Base-by-base conservation (phyloP, 2,888 invertebrate species). In the Cosmopolites sordidus region DNA sequence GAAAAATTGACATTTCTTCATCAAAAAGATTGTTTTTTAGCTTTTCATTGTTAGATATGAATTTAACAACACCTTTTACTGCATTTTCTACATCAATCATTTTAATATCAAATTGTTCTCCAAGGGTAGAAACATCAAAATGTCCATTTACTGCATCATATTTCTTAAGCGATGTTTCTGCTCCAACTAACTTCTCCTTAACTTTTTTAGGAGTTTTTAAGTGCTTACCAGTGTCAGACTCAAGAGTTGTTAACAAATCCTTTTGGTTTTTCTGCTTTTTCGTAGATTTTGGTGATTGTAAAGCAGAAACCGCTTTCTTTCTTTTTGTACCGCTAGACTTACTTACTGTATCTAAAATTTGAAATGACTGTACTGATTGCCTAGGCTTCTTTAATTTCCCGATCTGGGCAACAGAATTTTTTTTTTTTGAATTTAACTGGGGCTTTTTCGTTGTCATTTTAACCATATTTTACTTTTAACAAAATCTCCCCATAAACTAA, bases 1-100 rank as follows among this genome's bases (percentile, higher is more conserved):
- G 71, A 66, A 81, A 80, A 64, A 86, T 74, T 9, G 79, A 77
- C 51, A 76, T 73, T 59, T 80, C 81, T 37, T 77, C 79, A 16
- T 78, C 76, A 60, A 86, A 80, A 38, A 86, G 64, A 22, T 63
- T 64, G 33, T 73, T 75, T 48, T 73, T 69, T 1, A 66, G 56
- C 44, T 71, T 66, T 1, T 68, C 62, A 43, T 69, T 66, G 43
- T 70, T 65, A 8, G 67, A 54, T 0, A 67, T 58, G 15, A 76
- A 61, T 53, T 72, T 67, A 15, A 74, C 66, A 9, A 64, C 58
- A 37, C 63, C 63, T 22, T 56, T 29, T 11, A 64, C 43, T 1
- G 62, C 64, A 46, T 53, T 58, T 51, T 63, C 44, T 5, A 66
- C 56, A 50, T 60, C 58, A 15, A 43, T 17, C 30, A 46, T 27